Percentiles rank a stretch among this genome's conserved stretches.
These are phyloP conservation scores for Chlorospingus flavigularis DNA, from an alignment of 2,797 vertebrate species.

Conservation along the genomic window DNA sequence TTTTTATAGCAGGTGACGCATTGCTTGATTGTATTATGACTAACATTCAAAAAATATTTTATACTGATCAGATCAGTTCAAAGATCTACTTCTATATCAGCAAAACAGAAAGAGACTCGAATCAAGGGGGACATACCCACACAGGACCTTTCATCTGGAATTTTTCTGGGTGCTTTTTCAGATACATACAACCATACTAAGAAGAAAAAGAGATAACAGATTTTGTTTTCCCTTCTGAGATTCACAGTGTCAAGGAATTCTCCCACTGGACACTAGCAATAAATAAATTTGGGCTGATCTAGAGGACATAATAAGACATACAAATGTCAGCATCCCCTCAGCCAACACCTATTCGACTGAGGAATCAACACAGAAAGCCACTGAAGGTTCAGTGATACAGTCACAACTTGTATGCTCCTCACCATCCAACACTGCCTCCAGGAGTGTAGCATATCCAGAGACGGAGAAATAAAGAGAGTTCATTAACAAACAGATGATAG, in stretches of 20 bases:
- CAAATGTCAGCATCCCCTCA: background rate
- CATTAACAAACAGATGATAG: background rate
- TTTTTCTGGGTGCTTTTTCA: background rate
- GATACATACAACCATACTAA: background rate
- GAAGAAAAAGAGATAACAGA: background rate
- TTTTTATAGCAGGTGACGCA: background rate
- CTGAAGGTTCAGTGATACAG: background rate
- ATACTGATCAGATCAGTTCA: background rate
- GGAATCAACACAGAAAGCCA: background rate
- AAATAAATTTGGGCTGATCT: background rate
- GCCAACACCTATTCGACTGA: background rate
- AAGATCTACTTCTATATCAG: background rate
- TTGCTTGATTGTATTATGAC: background rate
- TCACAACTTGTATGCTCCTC: background rate
- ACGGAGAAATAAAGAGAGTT: background rate
- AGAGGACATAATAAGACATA: background rate
- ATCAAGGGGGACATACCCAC: background rate
- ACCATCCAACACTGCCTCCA: background rate
- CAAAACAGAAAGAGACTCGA: background rate
- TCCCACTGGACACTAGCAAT: background rate
- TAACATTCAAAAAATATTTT: background rate
- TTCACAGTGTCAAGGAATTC: background rate
- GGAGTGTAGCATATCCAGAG: background rate
- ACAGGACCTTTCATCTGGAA: background rate
- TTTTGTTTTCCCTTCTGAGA: background rate